A percentile compares a stretch with the other conserved stretches of the same genome.
phyloP scores from a whole-genome alignment of 1,140 invertebrate species.

The Thalassaphorura encarpata region DNA sequence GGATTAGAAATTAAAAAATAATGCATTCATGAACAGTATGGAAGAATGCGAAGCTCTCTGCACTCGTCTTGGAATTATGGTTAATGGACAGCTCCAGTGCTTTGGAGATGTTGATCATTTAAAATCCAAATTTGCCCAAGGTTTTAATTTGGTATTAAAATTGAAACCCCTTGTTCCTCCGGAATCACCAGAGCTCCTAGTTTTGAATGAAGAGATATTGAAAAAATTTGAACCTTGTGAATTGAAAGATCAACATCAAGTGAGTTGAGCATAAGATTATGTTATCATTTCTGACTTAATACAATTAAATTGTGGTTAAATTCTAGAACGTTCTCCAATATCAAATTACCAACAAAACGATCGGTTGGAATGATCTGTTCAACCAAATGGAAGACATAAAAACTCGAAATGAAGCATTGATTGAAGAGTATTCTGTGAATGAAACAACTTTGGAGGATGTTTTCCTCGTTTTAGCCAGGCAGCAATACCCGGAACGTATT shows the following conservation, averaged over 20 bases:
- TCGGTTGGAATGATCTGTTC: conserved; percentile 46
- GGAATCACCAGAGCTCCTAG: background rate
- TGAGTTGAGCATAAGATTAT: too few species aligned
- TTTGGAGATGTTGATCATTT: conserved; percentile 39
- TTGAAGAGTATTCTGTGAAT: conserved; percentile 51
- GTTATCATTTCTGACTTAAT: too few species aligned
- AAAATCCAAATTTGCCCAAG: conserved; percentile 45
- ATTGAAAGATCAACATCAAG: conserved; percentile 31
- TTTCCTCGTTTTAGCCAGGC: conserved; percentile 38
- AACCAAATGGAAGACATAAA: conserved; percentile 44
- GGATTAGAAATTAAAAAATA: background rate
- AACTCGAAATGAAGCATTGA: conserved; percentile 34
- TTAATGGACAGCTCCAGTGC: conserved; percentile 39
- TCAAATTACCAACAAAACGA: conserved; percentile 38
- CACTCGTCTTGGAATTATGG: conserved; percentile 40
- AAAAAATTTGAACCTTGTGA: conserved; percentile 20
- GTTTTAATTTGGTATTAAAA: conserved; percentile 45
- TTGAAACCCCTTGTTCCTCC: conserved; percentile 29
- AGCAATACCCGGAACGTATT: conserved; percentile 29
- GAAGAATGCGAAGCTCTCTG: conserved; percentile 43
- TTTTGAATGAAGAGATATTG: conserved; percentile 11
- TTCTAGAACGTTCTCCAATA: conserved; percentile 47
- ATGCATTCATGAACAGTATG: conserved; percentile 30
- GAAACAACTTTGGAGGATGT: conserved; percentile 56
- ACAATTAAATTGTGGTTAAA: conserved; percentile 5